Evolutionary conservation across 35 echinoderm and acorn worm genomes (phyloP).

Genomic region (Ophioderma brevispina): DNA sequence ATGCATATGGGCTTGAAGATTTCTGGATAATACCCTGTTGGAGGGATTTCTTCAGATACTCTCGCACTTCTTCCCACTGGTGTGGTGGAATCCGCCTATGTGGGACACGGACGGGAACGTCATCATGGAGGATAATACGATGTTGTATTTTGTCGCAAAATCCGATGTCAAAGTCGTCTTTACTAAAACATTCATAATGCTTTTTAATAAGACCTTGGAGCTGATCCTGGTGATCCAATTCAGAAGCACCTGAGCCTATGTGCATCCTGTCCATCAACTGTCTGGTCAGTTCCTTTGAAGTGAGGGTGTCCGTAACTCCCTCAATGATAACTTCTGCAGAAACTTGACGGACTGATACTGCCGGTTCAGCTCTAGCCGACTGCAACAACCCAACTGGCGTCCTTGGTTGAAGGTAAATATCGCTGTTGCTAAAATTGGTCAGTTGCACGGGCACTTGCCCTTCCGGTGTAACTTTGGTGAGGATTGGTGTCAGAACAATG

Average conservation of each 20-base stretch:
- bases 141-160: conserved; percentile 8
- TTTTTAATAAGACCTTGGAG: neutral
- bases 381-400: neutral
- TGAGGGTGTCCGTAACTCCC: neutral
- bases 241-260: neutral
- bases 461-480: neutral
- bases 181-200: neutral
- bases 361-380: neutral
- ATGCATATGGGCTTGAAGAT: conserved; percentile 32
- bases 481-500: neutral
- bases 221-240: neutral
- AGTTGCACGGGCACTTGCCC: neutral
- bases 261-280: too few species aligned
- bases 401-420: neutral
- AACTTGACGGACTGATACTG: neutral
- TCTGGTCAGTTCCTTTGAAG: neutral
- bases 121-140: neutral
- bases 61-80: conserved; percentile 52
- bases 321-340: neutral
- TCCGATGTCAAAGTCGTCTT: conserved; percentile 24
- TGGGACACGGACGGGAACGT: conserved; percentile 22
- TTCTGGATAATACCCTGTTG: conserved; percentile 5
- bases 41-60: neutral
- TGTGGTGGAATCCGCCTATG: conserved; percentile 56
- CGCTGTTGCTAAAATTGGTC: neutral